A percentile compares a stretch with the other conserved stretches of the same genome.
Conservation (phyloP, 1,140 invertebrate species). For the Armadillidium nasatum region DNA sequence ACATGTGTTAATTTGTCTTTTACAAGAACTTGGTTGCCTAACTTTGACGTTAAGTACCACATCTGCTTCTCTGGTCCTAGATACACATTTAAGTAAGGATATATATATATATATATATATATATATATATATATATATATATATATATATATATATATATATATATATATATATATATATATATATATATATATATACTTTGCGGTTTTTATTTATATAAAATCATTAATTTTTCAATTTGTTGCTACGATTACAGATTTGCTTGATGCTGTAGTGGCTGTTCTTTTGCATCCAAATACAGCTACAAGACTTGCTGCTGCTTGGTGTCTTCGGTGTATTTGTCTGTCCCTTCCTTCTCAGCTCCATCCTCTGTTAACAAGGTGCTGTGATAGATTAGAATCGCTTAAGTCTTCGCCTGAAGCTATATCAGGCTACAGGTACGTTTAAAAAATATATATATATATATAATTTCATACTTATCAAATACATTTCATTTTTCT, state of each 20-base stretch:
- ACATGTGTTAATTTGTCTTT: constrained; percentile 85
- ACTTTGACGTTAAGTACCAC: constrained; percentile 85
- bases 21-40: constrained; percentile 74
- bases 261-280: constrained; percentile 65
- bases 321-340: constrained; percentile 88
- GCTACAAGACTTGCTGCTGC: constrained; percentile 86
- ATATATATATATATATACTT: too few species aligned
- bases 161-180: too few species aligned
- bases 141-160: too few species aligned
- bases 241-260: constrained; percentile 44
- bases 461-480: too few species aligned
- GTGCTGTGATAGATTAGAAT: constrained; percentile 79
- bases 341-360: constrained; percentile 86
- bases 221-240: too few species aligned
- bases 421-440: constrained; percentile 88
- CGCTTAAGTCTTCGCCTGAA: constrained; percentile 83
- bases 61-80: constrained; percentile 72
- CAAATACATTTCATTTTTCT: too few species aligned
- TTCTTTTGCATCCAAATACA: constrained; percentile 86
- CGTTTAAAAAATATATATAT: not conserved
- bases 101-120: too few species aligned
- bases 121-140: too few species aligned
- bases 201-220: too few species aligned
- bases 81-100: constrained; percentile 31
- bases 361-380: constrained; percentile 79